Evolutionary conservation across 2,888 invertebrate genomes (phyloP).

Genomic region (Scaptomyza cyrtandrae): DNA sequence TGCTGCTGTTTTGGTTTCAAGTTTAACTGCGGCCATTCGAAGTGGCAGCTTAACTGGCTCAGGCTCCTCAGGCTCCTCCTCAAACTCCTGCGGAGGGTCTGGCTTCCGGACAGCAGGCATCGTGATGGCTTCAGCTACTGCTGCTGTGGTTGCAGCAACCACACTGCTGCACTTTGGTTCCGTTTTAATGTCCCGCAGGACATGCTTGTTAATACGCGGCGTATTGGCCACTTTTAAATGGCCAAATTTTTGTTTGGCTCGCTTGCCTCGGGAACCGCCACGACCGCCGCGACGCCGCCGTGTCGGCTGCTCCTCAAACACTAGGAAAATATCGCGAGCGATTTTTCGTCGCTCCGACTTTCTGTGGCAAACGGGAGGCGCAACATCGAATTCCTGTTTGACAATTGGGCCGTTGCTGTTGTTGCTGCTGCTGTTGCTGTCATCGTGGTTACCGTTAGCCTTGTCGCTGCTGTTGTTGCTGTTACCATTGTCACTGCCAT

Average conservation of each 20-base stretch:
- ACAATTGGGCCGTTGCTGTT: slow-evolving; percentile 36
- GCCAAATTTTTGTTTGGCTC: slow-evolving; percentile 77
- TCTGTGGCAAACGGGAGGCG: slow-evolving; percentile 71
- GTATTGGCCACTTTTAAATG: slow-evolving; percentile 77
- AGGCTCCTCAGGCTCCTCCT: not conserved
- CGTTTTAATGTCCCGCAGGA: slow-evolving; percentile 80
- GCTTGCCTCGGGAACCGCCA: slow-evolving; percentile 72
- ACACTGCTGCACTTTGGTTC: slow-evolving; percentile 76
- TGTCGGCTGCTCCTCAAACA: slow-evolving; percentile 82
- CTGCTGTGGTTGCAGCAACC: slow-evolving; percentile 27
- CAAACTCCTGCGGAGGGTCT: not conserved
- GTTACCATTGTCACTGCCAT: slow-evolving; percentile 18
- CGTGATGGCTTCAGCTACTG: slow-evolving; percentile 7
- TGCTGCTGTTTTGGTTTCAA: slow-evolving; percentile 67
- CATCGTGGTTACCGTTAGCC: slow-evolving; percentile 44
- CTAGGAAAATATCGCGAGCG: slow-evolving; percentile 83
- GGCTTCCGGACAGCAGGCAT: slow-evolving; percentile 3
- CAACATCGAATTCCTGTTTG: slow-evolving; percentile 73
- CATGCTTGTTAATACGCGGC: slow-evolving; percentile 71
- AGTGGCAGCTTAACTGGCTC: slow-evolving; percentile 40
- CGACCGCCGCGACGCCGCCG: slow-evolving; percentile 66
- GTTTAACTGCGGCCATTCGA: slow-evolving; percentile 59
- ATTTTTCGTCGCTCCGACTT: slow-evolving; percentile 84
- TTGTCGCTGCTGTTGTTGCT: slow-evolving; percentile 33
- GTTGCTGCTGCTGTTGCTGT: slow-evolving; percentile 15